Evolutionary conservation across 2,797 vertebrate species (phyloP).

Genomic region (Sciaenops ocellatus): DNA sequence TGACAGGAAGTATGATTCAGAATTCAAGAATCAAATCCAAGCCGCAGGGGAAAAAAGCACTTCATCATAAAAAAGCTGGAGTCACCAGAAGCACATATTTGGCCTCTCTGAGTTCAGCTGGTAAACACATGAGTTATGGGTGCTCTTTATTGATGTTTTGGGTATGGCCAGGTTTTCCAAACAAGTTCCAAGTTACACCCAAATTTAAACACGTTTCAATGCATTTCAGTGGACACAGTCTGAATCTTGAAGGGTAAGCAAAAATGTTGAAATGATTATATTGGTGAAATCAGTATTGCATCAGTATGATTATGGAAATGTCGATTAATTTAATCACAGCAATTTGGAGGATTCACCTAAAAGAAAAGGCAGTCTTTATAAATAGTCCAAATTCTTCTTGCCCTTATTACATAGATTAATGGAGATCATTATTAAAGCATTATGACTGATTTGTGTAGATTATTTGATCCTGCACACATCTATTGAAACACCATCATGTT

Average conservation of each 20-base stretch:
- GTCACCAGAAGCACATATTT: neutral
- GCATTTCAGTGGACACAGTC: neutral
- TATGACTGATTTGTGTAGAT: constrained; percentile 2
- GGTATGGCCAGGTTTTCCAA: neutral
- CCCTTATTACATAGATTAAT: constrained; percentile 19
- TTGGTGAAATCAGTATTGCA: neutral
- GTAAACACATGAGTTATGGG: constrained; percentile 18
- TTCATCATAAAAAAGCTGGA: constrained; percentile 19
- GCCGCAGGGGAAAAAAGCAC: neutral
- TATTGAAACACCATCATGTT: constrained; percentile 28
- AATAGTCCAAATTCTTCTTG: neutral
- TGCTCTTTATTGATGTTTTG: constrained; percentile 5
- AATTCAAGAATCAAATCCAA: neutral
- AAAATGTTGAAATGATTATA: neutral
- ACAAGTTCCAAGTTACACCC: neutral
- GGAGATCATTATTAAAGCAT: constrained; percentile 18
- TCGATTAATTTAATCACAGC: too few species aligned
- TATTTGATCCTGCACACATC: constrained; percentile 3
- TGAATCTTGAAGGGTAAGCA: neutral
- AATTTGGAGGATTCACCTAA: neutral
- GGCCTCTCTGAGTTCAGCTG: constrained; percentile 23
- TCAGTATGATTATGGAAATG: neutral
- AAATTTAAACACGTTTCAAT: neutral
- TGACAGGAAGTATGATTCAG: neutral
- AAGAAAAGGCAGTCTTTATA: neutral